Conservation (phyloP, 2,797 vertebrate genomes). For the Enteromius afrohamiltoni region DNA sequence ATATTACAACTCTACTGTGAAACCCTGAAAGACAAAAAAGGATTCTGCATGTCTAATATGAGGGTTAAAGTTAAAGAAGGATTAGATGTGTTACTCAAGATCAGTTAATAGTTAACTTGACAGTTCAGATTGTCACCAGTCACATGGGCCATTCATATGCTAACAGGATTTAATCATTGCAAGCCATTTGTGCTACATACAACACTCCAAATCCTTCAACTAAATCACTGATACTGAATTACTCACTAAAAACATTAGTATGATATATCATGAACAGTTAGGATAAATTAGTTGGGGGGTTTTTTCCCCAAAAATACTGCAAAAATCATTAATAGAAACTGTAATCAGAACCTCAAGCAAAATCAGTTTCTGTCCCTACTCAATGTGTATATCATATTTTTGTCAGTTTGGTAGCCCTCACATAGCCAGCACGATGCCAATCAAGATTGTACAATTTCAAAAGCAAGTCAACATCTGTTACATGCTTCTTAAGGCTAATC, state of each 20-base stretch:
- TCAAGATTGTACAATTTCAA: conserved; percentile 7
- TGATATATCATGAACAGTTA: not conserved
- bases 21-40: conserved; percentile 55
- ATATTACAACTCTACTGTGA: conserved; percentile 73
- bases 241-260: not conserved
- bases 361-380: not conserved
- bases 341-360: not conserved
- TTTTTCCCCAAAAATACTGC: not conserved
- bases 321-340: not conserved
- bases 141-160: not conserved
- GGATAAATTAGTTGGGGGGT: not conserved
- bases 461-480: not conserved
- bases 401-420: conserved; percentile 68
- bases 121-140: not conserved
- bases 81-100: not conserved
- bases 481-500: not conserved
- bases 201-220: not conserved
- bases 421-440: conserved; percentile 16
- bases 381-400: conserved; percentile 62
- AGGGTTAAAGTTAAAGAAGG: not conserved
- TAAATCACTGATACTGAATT: not conserved
- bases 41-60: conserved; percentile 52
- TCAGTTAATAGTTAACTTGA: not conserved
- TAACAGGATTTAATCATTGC: not conserved
- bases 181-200: not conserved